Percentiles rank a stretch among this genome's conserved stretches.
phyloP scores from a whole-genome alignment of 1,140 invertebrate species.

The Solen grandis region DNA sequence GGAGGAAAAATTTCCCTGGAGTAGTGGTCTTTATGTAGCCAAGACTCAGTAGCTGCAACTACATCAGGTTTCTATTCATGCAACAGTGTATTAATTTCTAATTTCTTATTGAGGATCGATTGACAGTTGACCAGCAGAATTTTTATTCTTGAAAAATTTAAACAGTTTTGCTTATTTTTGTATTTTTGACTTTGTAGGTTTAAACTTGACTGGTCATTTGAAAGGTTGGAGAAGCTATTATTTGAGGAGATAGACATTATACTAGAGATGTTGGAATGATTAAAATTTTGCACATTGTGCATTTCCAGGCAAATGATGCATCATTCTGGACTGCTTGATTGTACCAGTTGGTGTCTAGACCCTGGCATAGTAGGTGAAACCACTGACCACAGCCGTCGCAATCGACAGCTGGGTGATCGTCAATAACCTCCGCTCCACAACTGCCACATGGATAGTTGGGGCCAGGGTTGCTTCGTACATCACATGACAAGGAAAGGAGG shows the following conservation, averaged over 20 bases:
- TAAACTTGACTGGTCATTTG: too few species aligned
- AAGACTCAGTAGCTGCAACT: constrained; percentile 4
- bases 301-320: neutral
- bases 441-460: neutral
- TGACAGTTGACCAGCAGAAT: too few species aligned
- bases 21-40: neutral
- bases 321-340: neutral
- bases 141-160: too few species aligned
- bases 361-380: neutral
- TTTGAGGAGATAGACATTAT: neutral
- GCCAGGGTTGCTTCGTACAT: neutral
- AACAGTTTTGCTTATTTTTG: too few species aligned
- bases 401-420: neutral
- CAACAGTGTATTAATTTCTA: too few species aligned
- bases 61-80: neutral
- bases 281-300: neutral
- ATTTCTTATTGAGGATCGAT: too few species aligned
- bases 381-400: neutral
- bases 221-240: too few species aligned
- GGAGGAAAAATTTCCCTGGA: constrained; percentile 1
- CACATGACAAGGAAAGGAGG: neutral
- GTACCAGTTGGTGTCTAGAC: neutral
- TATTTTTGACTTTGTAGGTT: too few species aligned
- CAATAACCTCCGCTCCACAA: neutral
- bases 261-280: neutral